A percentile compares a stretch with the other conserved stretches of the same genome.
Evolutionary conservation across 2,888 invertebrate genomes (phyloP).

Genomic region (Metallyticus violacea): DNA sequence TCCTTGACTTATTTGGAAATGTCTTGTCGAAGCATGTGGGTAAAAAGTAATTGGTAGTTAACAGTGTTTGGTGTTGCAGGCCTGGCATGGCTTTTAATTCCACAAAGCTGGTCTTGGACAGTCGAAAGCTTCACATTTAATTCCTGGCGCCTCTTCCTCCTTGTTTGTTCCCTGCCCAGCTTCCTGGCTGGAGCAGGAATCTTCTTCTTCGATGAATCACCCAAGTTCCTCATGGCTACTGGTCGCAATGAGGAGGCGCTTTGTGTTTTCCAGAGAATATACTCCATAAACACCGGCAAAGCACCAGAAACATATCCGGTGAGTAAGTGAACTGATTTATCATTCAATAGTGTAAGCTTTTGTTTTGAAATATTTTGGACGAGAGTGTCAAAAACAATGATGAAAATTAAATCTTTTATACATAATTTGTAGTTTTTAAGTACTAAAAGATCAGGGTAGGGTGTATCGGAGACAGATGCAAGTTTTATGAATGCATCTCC

Average conservation of each 20-base stretch:
- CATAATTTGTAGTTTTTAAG: no score
- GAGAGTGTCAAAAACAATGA: no score
- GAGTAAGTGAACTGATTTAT: constrained; percentile 42
- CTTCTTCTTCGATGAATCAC: constrained; percentile 68
- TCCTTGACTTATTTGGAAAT: no score
- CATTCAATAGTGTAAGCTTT: background rate
- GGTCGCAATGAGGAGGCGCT: constrained; percentile 65
- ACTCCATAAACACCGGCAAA: constrained; percentile 62
- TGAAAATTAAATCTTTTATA: no score
- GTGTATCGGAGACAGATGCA: no score
- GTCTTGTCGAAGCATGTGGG: no score
- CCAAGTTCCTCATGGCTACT: constrained; percentile 71
- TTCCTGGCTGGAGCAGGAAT: constrained; percentile 61
- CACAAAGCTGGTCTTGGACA: constrained; percentile 54
- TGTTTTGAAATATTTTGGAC: no score
- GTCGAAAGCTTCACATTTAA: constrained; percentile 45
- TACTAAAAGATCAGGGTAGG: no score
- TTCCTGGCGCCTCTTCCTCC: constrained; percentile 53
- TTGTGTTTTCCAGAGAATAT: constrained; percentile 61
- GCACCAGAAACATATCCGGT: constrained; percentile 64
- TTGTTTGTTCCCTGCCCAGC: constrained; percentile 59
- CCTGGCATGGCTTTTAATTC: constrained; percentile 70
- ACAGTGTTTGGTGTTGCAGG: constrained; percentile 46
- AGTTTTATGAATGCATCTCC: no score
- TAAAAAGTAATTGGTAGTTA: background rate